phyloP scores from a whole-genome alignment of 92 coral and sea anemone genomes.

The Desmophyllum pertusum region DNA sequence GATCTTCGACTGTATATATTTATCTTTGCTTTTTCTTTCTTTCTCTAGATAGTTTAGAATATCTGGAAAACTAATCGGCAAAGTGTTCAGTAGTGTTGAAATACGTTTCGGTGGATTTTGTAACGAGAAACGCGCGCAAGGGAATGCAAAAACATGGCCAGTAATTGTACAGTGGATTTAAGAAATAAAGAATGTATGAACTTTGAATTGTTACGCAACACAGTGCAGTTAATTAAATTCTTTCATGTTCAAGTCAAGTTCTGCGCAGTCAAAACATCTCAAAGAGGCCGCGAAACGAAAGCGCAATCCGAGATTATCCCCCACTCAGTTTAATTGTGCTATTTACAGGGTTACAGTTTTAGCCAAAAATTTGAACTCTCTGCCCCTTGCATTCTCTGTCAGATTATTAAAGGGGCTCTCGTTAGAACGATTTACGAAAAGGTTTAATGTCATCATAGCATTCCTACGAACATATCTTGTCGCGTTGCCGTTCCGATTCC shows the following conservation, averaged over 20 bases:
- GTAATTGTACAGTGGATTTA: neutral
- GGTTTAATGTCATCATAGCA: neutral
- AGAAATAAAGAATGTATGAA: neutral
- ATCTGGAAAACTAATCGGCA: neutral
- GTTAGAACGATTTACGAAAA: neutral
- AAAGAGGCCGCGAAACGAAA: neutral
- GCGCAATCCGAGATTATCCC: neutral
- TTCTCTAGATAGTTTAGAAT: too few species aligned
- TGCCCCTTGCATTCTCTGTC: constrained; percentile 4
- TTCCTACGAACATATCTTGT: constrained; percentile 2
- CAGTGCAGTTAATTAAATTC: neutral
- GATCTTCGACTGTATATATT: too few species aligned
- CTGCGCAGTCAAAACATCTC: neutral
- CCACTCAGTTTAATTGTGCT: neutral
- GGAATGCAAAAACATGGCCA: neutral
- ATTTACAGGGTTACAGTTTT: neutral
- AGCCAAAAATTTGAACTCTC: neutral
- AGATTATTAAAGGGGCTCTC: constrained; percentile 15
- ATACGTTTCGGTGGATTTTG: too few species aligned
- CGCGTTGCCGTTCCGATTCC: neutral
- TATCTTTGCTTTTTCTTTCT: too few species aligned
- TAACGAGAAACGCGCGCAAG: neutral
- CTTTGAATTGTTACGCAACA: neutral
- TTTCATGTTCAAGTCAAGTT: neutral
- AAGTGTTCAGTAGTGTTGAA: too few species aligned